Conservation (phyloP, 2,797 vertebrate genomes). For the Hafferia zeledoni region DNA sequence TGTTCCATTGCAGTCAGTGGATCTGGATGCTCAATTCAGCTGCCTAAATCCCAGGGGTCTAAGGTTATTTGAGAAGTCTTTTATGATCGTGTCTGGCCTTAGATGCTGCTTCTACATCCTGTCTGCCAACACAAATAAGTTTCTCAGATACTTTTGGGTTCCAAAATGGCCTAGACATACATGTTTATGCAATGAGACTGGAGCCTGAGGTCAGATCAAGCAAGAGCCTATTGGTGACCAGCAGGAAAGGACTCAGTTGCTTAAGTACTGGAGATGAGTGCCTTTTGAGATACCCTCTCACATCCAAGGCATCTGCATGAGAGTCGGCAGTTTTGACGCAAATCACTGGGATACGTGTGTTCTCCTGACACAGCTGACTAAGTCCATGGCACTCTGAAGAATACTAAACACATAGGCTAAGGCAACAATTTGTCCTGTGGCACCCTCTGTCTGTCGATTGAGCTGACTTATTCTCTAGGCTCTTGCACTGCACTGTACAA, state of each 20-base stretch:
- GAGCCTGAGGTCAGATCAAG: background rate
- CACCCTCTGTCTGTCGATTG: background rate
- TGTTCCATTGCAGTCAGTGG: background rate
- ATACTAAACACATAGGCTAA: background rate
- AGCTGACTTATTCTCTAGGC: background rate
- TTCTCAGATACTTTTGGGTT: background rate
- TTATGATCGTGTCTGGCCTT: background rate
- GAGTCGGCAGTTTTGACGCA: background rate
- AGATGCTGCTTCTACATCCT: background rate
- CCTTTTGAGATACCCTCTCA: background rate
- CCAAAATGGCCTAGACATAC: background rate
- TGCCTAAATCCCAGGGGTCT: background rate
- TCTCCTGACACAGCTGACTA: background rate
- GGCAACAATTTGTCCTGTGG: background rate
- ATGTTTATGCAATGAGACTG: background rate
- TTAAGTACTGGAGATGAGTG: background rate
- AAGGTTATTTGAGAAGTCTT: background rate
- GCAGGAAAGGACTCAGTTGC: background rate
- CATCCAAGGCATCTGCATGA: background rate
- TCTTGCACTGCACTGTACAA: background rate
- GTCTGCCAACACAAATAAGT: background rate
- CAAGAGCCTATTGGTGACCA: background rate
- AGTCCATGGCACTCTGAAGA: background rate
- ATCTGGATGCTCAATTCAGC: background rate
- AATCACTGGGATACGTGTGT: background rate